Evolutionary conservation across 2,113 vertebrate genomes (phyloP).

Genomic region (Galeopterus variegatus): DNA sequence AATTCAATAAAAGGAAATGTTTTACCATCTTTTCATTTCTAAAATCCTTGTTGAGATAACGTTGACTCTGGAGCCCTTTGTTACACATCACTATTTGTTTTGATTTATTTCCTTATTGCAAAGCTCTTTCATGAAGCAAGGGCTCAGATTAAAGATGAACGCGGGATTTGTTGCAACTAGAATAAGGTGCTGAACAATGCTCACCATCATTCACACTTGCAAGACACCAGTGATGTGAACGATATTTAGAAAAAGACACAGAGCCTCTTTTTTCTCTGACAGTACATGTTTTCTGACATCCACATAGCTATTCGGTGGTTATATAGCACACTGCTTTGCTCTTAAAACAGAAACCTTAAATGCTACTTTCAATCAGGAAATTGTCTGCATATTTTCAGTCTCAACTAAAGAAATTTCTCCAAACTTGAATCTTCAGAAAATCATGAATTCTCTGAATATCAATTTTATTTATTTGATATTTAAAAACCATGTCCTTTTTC

Average conservation of each 20-base stretch:
- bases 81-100: slow-evolving; percentile 66
- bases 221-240: slow-evolving; percentile 24
- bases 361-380: slow-evolving; percentile 66
- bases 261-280: neutral
- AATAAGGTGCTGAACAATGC: neutral
- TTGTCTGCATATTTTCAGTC: slow-evolving; percentile 57
- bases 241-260: slow-evolving; percentile 52
- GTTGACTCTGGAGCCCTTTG: slow-evolving; percentile 41
- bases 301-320: neutral
- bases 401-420: neutral
- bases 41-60: slow-evolving; percentile 53
- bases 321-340: slow-evolving; percentile 32
- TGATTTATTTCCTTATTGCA: slow-evolving; percentile 55
- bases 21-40: slow-evolving; percentile 67
- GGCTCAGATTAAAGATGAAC: slow-evolving; percentile 35
- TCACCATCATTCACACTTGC: slow-evolving; percentile 11
- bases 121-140: slow-evolving; percentile 42
- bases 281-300: slow-evolving; percentile 59
- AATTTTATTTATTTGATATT: slow-evolving; percentile 80
- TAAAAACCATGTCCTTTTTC: slow-evolving; percentile 71
- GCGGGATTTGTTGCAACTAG: neutral
- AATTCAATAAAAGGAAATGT: slow-evolving; percentile 41
- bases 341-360: slow-evolving; percentile 65
- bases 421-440: slow-evolving; percentile 65
- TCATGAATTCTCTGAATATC: slow-evolving; percentile 71